A percentile compares a stretch with the other conserved stretches of the same genome.
Evolutionary conservation across 2,888 invertebrate genomes (phyloP).

Genomic region (Atherix ibis): DNA sequence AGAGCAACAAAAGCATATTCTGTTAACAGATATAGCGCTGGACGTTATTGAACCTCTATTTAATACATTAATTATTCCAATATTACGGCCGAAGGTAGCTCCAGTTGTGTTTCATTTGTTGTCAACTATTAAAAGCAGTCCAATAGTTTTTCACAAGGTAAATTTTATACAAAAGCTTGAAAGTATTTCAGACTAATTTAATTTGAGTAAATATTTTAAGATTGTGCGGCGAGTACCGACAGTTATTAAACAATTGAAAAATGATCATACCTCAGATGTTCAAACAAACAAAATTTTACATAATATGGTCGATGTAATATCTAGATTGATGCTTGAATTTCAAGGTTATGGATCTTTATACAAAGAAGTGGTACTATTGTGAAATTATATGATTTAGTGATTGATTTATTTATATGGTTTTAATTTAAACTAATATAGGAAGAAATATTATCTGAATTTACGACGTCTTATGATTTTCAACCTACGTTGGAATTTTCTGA

Average conservation of each 20-base stretch:
- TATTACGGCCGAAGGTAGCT: slow-evolving; percentile 39
- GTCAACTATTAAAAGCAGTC: slow-evolving; percentile 42
- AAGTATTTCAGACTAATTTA: too few relatives aligned
- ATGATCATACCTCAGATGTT: slow-evolving; percentile 36
- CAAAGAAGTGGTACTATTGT: slow-evolving; percentile 34
- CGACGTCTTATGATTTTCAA: slow-evolving; percentile 34
- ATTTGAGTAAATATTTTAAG: slow-evolving; percentile 22
- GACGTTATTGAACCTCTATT: slow-evolving; percentile 45
- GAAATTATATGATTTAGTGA: too few relatives aligned
- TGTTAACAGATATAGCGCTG: slow-evolving; percentile 44
- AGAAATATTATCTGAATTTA: slow-evolving; percentile 31
- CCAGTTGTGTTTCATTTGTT: slow-evolving; percentile 49
- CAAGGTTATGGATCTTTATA: slow-evolving; percentile 35
- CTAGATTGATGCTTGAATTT: slow-evolving; percentile 38
- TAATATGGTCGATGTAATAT: slow-evolving; percentile 42
- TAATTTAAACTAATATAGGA: too few relatives aligned
- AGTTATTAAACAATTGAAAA: slow-evolving; percentile 38
- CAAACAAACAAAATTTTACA: slow-evolving; percentile 39
- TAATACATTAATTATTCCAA: slow-evolving; percentile 37
- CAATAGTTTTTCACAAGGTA: slow-evolving; percentile 45
- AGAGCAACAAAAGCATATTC: slow-evolving; percentile 38
- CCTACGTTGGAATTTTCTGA: slow-evolving; percentile 21
- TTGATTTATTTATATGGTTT: too few relatives aligned
- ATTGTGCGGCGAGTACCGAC: slow-evolving; percentile 35
- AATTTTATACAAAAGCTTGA: too few relatives aligned